These are phyloP conservation scores for Lagorchestes hirsutus DNA, from an alignment of 2,797 vertebrate species.

Conservation along the genomic window DNA sequence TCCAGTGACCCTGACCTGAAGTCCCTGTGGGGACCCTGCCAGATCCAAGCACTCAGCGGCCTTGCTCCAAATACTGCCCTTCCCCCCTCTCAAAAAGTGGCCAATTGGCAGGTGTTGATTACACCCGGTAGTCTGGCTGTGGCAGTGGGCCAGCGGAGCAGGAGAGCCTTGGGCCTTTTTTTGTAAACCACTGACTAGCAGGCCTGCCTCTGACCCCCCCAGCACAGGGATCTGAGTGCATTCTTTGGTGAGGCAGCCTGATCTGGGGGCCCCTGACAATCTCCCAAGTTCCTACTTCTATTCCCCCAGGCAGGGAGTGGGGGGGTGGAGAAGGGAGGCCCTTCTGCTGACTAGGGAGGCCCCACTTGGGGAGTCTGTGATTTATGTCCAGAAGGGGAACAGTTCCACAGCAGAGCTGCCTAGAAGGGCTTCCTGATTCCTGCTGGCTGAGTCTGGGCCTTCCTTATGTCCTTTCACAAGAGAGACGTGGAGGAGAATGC, in stretches of 20 bases:
- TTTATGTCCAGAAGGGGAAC: neutral
- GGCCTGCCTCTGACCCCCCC: neutral
- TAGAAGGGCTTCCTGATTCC: neutral
- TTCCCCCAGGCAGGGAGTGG: neutral
- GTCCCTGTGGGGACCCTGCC: neutral
- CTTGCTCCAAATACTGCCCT: neutral
- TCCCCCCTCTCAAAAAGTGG: neutral
- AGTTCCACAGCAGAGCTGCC: neutral
- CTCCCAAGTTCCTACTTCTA: neutral
- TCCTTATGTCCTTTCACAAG: neutral
- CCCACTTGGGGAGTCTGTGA: constrained; percentile 1
- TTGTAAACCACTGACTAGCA: neutral
- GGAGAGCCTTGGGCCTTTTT: neutral
- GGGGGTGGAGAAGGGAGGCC: neutral
- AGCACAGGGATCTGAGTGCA: neutral
- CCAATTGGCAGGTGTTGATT: neutral
- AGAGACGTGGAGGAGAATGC: neutral
- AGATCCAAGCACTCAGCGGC: neutral
- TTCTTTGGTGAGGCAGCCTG: constrained; percentile 1
- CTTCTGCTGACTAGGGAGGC: constrained; percentile 1
- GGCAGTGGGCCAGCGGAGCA: neutral
- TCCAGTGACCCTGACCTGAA: neutral
- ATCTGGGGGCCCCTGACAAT: neutral
- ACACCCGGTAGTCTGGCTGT: neutral
- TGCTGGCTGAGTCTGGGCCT: neutral